Evolutionary conservation across 1,140 invertebrate genomes (phyloP).

Genomic region (Drosophila prosaltans): DNA sequence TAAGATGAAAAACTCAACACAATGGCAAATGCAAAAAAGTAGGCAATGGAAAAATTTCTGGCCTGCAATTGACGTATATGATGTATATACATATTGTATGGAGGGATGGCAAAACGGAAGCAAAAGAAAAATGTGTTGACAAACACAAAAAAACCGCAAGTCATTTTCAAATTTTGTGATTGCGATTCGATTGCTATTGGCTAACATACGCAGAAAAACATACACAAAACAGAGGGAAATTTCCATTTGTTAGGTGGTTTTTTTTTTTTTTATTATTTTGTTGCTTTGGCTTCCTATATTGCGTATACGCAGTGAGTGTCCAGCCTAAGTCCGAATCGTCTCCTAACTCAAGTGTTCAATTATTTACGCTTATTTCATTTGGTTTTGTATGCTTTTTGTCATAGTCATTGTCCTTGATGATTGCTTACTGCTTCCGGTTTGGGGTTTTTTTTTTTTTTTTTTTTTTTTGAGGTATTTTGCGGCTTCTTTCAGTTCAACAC

Average conservation of each 20-base stretch:
- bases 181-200: constrained; percentile 34
- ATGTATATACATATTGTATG: not conserved
- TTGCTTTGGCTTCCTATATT: constrained; percentile 35
- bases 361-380: constrained; percentile 29
- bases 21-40: not conserved
- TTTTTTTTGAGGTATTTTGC: not conserved
- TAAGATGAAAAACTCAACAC: not conserved
- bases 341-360: constrained; percentile 40
- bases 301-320: constrained; percentile 30
- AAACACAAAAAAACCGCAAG: constrained; percentile 28
- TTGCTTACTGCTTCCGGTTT: constrained; percentile 36
- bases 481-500: not conserved
- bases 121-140: constrained; percentile 7
- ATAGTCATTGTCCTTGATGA: constrained; percentile 29
- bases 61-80: constrained; percentile 13
- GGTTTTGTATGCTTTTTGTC: constrained; percentile 1
- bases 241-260: not conserved
- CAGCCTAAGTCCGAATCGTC: not conserved
- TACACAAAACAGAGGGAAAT: constrained; percentile 1
- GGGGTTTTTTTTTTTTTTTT: not conserved
- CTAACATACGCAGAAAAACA: not conserved
- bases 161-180: constrained; percentile 48
- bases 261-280: constrained; percentile 41
- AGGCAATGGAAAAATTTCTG: not conserved
- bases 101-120: not conserved